Evolutionary conservation across 2,797 vertebrate genomes (phyloP).

Genomic region (Echeneis naucrates): DNA sequence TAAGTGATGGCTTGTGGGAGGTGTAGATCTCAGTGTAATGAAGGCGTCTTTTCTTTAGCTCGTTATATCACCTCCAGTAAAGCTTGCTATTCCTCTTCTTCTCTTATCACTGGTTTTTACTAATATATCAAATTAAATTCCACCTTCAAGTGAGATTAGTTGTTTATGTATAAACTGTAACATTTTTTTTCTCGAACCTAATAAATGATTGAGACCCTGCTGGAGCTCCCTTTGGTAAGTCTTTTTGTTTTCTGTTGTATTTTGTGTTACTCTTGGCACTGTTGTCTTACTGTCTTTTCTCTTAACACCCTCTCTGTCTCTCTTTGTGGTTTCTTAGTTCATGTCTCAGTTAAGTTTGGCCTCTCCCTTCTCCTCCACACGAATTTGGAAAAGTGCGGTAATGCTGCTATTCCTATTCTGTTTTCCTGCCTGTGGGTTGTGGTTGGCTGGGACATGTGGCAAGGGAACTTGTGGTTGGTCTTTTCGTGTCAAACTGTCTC

Average conservation of each 20-base stretch:
- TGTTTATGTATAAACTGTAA: slow-evolving; percentile 94
- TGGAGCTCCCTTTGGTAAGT: slow-evolving; percentile 20
- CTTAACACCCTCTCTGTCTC: slow-evolving; percentile 22
- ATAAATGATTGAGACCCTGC: slow-evolving; percentile 90
- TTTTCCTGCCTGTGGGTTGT: slow-evolving; percentile 74
- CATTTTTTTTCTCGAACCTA: slow-evolving; percentile 88
- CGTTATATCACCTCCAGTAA: slow-evolving; percentile 70
- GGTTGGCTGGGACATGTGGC: slow-evolving; percentile 66
- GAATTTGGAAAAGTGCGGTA: slow-evolving; percentile 77
- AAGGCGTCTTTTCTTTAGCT: slow-evolving; percentile 63
- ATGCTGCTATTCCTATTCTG: slow-evolving; percentile 72
- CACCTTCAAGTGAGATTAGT: slow-evolving; percentile 86
- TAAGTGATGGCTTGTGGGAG: slow-evolving; percentile 64
- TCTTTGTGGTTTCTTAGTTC: slow-evolving; percentile 72
- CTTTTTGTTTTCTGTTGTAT: slow-evolving; percentile 44
- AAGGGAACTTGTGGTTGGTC: slow-evolving; percentile 60
- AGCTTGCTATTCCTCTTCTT: slow-evolving; percentile 72
- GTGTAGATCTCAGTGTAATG: slow-evolving; percentile 51
- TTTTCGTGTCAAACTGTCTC: slow-evolving; percentile 58
- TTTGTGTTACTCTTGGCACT: slow-evolving; percentile 36
- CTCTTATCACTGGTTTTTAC: slow-evolving; percentile 83
- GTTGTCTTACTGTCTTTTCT: slow-evolving; percentile 19
- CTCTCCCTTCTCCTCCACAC: slow-evolving; percentile 48
- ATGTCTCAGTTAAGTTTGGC: slow-evolving; percentile 75
- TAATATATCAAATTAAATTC: slow-evolving; percentile 80